Evolutionary conservation across 2,888 invertebrate genomes (phyloP).

Genomic region (Drosophila tanythrix): DNA sequence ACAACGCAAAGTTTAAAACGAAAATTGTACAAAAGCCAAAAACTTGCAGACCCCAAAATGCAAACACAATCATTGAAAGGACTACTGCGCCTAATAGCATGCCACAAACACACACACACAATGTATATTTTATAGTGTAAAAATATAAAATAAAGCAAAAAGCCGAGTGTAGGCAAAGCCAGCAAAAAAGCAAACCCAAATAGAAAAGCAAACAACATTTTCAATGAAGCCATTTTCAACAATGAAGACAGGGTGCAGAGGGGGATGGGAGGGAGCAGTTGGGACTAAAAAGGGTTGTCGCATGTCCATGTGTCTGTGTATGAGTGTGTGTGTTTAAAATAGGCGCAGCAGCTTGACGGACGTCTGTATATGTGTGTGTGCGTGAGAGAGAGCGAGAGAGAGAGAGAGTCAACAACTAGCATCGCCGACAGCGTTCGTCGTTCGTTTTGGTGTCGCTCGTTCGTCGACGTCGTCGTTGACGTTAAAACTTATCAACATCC

Average conservation of each 20-base stretch:
- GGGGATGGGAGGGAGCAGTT: constrained; percentile 5
- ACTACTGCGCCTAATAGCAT: constrained; percentile 56
- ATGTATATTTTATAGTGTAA: constrained; percentile 80
- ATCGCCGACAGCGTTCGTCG: constrained; percentile 52
- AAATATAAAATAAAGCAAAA: constrained; percentile 76
- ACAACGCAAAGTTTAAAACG: constrained; percentile 79
- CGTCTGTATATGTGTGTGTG: constrained; percentile 30
- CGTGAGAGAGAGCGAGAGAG: constrained; percentile 41
- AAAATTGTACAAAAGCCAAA: constrained; percentile 80
- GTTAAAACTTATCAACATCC: constrained; percentile 80
- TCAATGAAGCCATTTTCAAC: constrained; percentile 79
- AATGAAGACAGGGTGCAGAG: constrained; percentile 15
- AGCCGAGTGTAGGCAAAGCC: constrained; percentile 40
- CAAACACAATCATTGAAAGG: constrained; percentile 65
- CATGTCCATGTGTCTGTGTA: constrained; percentile 38
- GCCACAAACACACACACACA: constrained; percentile 37
- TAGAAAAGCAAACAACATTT: constrained; percentile 80
- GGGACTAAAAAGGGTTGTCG: constrained; percentile 66
- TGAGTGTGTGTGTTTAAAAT: constrained; percentile 56
- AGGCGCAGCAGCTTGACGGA: constrained; percentile 73
- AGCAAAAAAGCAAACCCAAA: constrained; percentile 71
- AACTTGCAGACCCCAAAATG: constrained; percentile 69
- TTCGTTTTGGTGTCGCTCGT: constrained; percentile 46
- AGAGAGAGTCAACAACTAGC: constrained; percentile 46
- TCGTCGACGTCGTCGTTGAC: constrained; percentile 42